Base-by-base conservation (phyloP, 2,888 invertebrate species). In the Teinopalpus imperialis region DNA sequence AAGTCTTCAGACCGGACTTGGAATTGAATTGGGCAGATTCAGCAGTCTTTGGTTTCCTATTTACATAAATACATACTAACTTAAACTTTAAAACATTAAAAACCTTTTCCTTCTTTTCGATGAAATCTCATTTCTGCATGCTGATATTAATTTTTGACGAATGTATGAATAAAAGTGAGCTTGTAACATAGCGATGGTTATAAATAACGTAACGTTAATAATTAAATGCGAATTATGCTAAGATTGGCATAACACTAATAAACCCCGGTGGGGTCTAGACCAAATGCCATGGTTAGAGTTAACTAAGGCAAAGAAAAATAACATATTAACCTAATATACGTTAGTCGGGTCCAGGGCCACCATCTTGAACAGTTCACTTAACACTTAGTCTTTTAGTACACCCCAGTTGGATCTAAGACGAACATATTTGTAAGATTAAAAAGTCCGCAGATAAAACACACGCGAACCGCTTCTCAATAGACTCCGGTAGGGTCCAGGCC, bases 1-100 rank as follows among this genome's bases (percentile, higher is more conserved):
- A 69, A 13, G 69, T 73, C 71, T 54, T 61, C 59, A 57, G 54
- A 62, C 56, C 64, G 74, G 75, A 76, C 74, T 63, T 58, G 34
- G 27, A 34, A 26, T 26, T 48, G 53, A 57, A 63, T 61, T 57
- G 59, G 74, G 71, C 70, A 74, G 76, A 72, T 69, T 63, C 66
- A 59, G 65, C 80, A 83, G 87, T 88, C 88, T 88, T 88, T 86
- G 88, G 88, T 76, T 77, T 66, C 72, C 73, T 80, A 82, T 72
- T 49, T 76, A 81, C 76, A 79, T 65, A 63, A 69, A 66, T 65
- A 76, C 63, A 68, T 63, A 51, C 65, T 48, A 31, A 39, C n/a
- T 14, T 16, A 23, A 3, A 16, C 13, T 21, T 2, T 35, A 30
- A 40, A 2, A 51, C 26, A 1, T 24, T 4, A 36, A 3, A n/a